Conservation (phyloP, 2,888 invertebrate species). For the Tenodera sinensis region DNA sequence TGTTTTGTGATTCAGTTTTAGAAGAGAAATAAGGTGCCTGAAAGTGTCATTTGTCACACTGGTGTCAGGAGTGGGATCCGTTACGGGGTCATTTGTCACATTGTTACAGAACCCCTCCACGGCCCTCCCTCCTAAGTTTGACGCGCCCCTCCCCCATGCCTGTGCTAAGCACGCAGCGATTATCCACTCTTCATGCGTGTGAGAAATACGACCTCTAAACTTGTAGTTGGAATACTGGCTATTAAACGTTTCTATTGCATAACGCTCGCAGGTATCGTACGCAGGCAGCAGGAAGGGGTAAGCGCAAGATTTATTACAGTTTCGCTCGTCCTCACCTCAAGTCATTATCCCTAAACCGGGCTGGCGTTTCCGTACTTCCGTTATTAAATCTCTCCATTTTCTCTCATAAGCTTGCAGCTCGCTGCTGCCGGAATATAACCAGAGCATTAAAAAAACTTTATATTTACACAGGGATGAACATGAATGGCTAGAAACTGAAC, state of each 20-base stretch:
- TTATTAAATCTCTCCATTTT: background rate
- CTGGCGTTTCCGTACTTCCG: background rate
- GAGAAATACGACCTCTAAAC: too few species aligned
- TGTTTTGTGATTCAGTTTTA: too few species aligned
- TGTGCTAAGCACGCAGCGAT: too few species aligned
- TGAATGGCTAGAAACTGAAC: background rate
- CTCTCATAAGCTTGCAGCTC: background rate
- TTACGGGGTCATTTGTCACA: too few species aligned
- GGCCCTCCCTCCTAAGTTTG: too few species aligned
- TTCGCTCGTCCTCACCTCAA: background rate
- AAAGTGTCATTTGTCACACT: too few species aligned
- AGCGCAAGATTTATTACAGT: background rate
- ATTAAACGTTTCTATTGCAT: background rate
- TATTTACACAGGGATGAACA: background rate
- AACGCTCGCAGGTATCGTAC: background rate
- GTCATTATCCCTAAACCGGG: background rate
- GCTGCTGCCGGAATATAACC: background rate
- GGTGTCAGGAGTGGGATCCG: too few species aligned
- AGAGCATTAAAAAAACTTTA: slow-evolving; percentile 9
- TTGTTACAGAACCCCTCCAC: too few species aligned
- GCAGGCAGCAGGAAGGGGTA: background rate
- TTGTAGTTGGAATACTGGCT: too few species aligned
- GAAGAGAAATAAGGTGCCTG: too few species aligned
- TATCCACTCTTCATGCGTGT: too few species aligned
- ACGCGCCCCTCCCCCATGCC: too few species aligned